Conservation (phyloP, 92 coral and sea anemone species). For the Bergia puertoricense region DNA sequence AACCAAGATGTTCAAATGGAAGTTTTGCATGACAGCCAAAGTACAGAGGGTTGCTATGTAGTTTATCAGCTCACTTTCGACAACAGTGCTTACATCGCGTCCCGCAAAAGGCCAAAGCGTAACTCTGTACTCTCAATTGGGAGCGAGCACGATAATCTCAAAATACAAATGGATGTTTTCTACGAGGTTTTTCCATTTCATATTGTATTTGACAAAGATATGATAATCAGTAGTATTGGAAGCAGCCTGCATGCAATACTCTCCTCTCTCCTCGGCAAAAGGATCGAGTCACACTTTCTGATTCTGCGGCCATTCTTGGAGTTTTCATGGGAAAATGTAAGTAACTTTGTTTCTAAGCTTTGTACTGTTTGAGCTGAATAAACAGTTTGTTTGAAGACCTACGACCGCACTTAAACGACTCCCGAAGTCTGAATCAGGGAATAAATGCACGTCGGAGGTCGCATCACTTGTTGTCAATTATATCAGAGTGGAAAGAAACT, state of each 20-base stretch:
- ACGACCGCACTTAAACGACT: not conserved
- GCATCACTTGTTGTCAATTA: not conserved
- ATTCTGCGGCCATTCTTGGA: slow-evolving; percentile 80
- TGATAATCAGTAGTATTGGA: slow-evolving; percentile 81
- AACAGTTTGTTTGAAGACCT: slow-evolving; percentile 15
- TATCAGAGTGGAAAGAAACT: not conserved
- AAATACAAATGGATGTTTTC: slow-evolving; percentile 81
- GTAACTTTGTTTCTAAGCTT: slow-evolving; percentile 46
- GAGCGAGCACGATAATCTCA: slow-evolving; percentile 67
- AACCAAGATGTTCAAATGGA: slow-evolving; percentile 74
- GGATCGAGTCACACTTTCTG: slow-evolving; percentile 58
- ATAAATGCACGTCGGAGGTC: not conserved
- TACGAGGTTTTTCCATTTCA: slow-evolving; percentile 92
- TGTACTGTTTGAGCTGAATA: not conserved
- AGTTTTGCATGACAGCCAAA: slow-evolving; percentile 64
- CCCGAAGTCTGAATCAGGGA: not conserved
- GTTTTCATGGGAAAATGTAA: slow-evolving; percentile 86
- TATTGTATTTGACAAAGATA: slow-evolving; percentile 70
- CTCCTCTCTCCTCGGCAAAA: slow-evolving; percentile 68
- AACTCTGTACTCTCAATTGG: slow-evolving; percentile 79
- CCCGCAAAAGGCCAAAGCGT: slow-evolving; percentile 73
- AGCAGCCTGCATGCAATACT: slow-evolving; percentile 66
- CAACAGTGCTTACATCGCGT: slow-evolving; percentile 73
- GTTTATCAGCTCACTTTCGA: slow-evolving; percentile 70
- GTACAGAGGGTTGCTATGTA: slow-evolving; percentile 70